These are phyloP conservation scores for Sogatella furcifera DNA, from an alignment of 1,140 invertebrate genomes.

Conservation along the genomic window DNA sequence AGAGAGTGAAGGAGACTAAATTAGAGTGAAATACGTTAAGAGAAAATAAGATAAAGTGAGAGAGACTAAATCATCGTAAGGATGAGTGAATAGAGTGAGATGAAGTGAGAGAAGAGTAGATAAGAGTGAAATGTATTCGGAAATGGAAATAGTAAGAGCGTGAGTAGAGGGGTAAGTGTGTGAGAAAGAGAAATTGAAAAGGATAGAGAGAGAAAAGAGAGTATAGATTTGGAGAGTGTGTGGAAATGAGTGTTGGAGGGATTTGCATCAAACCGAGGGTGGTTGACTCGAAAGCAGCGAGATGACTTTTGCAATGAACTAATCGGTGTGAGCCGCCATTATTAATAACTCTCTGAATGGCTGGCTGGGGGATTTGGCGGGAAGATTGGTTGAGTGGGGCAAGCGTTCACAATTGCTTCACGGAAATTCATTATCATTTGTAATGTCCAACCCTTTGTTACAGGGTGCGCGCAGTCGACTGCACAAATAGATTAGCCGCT, in stretches of 20 bases:
- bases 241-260: neutral
- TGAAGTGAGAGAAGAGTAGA: too few species aligned
- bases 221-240: neutral
- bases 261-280: neutral
- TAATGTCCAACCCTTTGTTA: neutral
- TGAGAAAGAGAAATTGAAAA: too few species aligned
- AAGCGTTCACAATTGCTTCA: neutral
- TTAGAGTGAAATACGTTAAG: too few species aligned
- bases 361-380: neutral
- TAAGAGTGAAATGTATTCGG: too few species aligned
- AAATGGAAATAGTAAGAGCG: too few species aligned
- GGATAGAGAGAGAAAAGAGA: neutral
- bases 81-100: too few species aligned
- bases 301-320: conserved; percentile 4
- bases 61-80: too few species aligned
- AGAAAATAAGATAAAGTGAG: too few species aligned
- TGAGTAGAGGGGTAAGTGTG: too few species aligned
- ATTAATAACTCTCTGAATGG: conserved; percentile 2
- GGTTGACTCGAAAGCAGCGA: neutral
- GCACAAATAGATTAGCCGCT: neutral
- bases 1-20: too few species aligned
- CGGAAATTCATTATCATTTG: conserved; percentile 4
- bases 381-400: too few species aligned
- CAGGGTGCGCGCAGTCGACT: neutral
- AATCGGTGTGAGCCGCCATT: neutral